phyloP scores from a whole-genome alignment of 2,113 vertebrate species.

The Seriola dumerili region DNA sequence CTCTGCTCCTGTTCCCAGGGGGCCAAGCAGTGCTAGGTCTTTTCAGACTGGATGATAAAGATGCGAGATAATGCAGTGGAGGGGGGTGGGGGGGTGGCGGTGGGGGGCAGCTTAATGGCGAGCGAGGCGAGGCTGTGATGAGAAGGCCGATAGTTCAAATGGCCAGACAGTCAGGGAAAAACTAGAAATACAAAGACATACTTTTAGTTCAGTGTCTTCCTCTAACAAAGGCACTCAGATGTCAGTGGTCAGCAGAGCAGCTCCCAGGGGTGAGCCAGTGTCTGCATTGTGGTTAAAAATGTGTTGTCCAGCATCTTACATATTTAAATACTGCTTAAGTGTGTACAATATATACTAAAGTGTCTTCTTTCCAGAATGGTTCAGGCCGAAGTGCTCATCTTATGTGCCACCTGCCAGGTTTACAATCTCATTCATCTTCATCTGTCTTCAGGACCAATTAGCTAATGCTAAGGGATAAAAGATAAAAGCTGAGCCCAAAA shows the following conservation, averaged over 20 bases:
- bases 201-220: slow-evolving; percentile 4
- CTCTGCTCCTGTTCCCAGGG: slow-evolving; percentile 56
- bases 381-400: slow-evolving; percentile 8
- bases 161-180: slow-evolving; percentile 13
- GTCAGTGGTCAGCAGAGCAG: slow-evolving; percentile 18
- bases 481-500: slow-evolving; percentile 37
- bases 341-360: not conserved
- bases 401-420: slow-evolving; percentile 23
- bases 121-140: slow-evolving; percentile 41
- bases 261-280: not conserved
- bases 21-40: slow-evolving; percentile 45
- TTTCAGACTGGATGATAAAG: slow-evolving; percentile 68
- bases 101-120: slow-evolving; percentile 39
- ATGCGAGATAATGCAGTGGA: slow-evolving; percentile 59
- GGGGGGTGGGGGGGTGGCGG: not conserved
- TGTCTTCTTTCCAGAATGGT: slow-evolving; percentile 22
- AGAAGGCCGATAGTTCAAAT: slow-evolving; percentile 37
- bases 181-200: slow-evolving; percentile 9
- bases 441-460: slow-evolving; percentile 49
- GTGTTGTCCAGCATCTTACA: slow-evolving; percentile 13
- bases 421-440: slow-evolving; percentile 29
- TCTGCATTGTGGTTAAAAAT: slow-evolving; percentile 11
- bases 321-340: slow-evolving; percentile 11
- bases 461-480: slow-evolving; percentile 43
- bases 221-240: not conserved